A percentile compares a stretch with the other conserved stretches of the same genome.
Evolutionary conservation across 1,140 invertebrate genomes (phyloP).

Genomic region (Helicorthomorpha holstii): DNA sequence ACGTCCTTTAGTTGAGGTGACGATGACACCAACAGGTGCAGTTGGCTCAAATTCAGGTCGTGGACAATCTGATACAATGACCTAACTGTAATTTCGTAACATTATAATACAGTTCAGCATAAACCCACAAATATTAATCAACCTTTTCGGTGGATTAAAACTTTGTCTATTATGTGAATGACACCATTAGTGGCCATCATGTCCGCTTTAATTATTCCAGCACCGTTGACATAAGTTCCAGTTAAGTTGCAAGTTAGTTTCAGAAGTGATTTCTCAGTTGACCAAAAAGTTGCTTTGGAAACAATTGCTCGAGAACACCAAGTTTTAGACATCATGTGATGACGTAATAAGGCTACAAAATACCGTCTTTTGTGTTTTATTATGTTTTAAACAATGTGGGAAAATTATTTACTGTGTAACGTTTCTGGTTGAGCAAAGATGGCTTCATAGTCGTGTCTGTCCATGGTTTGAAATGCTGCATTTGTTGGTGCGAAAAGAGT

Average conservation of each 20-base stretch:
- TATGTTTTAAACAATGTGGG: too few relatives aligned
- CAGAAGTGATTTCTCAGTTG: background rate
- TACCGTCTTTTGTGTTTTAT: too few relatives aligned
- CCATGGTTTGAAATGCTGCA: slow-evolving; percentile 20
- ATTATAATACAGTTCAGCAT: background rate
- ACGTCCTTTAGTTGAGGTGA: slow-evolving; percentile 27
- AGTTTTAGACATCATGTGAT: background rate
- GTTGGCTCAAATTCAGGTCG: slow-evolving; percentile 9
- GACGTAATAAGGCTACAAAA: background rate
- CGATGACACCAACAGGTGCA: slow-evolving; percentile 23
- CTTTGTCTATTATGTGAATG: slow-evolving; percentile 35
- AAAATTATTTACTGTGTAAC: background rate
- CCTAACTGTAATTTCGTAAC: background rate
- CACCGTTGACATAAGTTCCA: slow-evolving; percentile 20
- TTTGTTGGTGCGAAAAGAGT: slow-evolving; percentile 23
- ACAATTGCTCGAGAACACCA: slow-evolving; percentile 1
- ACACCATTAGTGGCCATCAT: slow-evolving; percentile 37
- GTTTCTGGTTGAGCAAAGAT: slow-evolving; percentile 1
- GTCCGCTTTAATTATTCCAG: slow-evolving; percentile 27
- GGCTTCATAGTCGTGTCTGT: slow-evolving; percentile 8
- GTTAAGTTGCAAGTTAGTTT: background rate
- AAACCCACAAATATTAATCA: background rate
- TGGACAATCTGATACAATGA: background rate
- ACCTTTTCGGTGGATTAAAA: slow-evolving; percentile 23
- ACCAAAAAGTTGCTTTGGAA: background rate